Evolutionary conservation across 2,113 vertebrate genomes (phyloP), one percentile per base, ranked within the genome.

Genomic region (Platanista minor): DNA sequence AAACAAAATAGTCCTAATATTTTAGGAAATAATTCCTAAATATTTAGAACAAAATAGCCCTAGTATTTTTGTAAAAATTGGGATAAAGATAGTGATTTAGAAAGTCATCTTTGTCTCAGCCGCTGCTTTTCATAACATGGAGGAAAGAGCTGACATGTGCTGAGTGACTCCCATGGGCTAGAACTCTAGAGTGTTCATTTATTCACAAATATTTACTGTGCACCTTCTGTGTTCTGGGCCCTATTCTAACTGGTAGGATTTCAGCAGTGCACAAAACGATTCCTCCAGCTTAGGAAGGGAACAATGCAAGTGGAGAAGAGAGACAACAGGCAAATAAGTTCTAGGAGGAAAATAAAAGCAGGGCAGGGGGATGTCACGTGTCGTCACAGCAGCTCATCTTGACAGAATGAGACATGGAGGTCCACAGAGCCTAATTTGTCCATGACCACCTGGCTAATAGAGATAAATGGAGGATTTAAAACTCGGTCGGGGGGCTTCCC

Each of bases 321-420:
- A 92, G 66, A 21, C 3, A 46, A 5, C 39, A 20, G 13, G 15
- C 5, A 36, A 41, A 13, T 36, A 84, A 69, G 20, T 92, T 71
- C 15, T 61, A 72, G 72, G 20, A 95, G 57, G 27, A 72, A 74
- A 57, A 89, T 91, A 59, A 87, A 41, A 93, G 3, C 52, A 59
- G 27, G 25, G 5, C 12, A 0, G 31, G 6, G 8, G 23, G 6
- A 20, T 49, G 39, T 36, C 31, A 14, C 57, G 2, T 27, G 15
- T 57, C n/a, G 52, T 94, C 14, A 54, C 10, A 39, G 17, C 36
- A 88, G 61, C 72, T 62, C 9, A 80, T 75, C 59, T 88, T 72
- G 46, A 91, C n/a, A 81, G 62, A 92, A 77, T 46, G 20, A 90
- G 82, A 96, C 83, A 83, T 64, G 36, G 78, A 95, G 67, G 74